A percentile compares a stretch with the other conserved stretches of the same genome.
phyloP scores from a whole-genome alignment of 2,797 vertebrate species.

The Alectoris magna region DNA sequence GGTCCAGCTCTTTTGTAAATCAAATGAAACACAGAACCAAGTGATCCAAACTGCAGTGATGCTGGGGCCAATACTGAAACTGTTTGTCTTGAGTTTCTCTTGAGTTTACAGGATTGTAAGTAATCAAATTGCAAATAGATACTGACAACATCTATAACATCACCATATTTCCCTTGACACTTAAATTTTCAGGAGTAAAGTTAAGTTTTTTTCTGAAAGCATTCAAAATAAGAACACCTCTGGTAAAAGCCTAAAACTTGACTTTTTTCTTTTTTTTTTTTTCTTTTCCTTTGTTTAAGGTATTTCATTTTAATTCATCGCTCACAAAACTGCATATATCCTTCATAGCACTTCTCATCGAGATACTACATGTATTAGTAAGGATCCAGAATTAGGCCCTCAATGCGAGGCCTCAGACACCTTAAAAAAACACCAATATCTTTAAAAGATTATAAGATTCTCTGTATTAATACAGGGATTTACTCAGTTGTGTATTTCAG shows the following conservation, averaged over 20 bases:
- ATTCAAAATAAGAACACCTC: not conserved
- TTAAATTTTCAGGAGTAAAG: not conserved
- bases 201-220: not conserved
- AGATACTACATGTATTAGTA: not conserved
- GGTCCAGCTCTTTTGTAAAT: not conserved
- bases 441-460: not conserved
- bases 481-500: not conserved
- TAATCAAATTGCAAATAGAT: not conserved
- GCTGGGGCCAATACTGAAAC: not conserved
- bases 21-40: not conserved
- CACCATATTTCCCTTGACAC: not conserved
- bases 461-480: not conserved
- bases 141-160: not conserved
- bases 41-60: not conserved
- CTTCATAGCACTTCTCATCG: not conserved
- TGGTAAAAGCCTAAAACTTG: not conserved
- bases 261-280: not conserved
- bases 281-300: not conserved
- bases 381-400: not conserved
- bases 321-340: not conserved
- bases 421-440: not conserved
- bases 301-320: not conserved
- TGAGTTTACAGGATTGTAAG: not conserved
- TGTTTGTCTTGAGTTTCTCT: not conserved
- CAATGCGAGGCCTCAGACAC: not conserved